Percentiles rank a stretch among this genome's conserved stretches.
Conservation (phyloP, 2,797 vertebrate species). For the Vipera ursinii region DNA sequence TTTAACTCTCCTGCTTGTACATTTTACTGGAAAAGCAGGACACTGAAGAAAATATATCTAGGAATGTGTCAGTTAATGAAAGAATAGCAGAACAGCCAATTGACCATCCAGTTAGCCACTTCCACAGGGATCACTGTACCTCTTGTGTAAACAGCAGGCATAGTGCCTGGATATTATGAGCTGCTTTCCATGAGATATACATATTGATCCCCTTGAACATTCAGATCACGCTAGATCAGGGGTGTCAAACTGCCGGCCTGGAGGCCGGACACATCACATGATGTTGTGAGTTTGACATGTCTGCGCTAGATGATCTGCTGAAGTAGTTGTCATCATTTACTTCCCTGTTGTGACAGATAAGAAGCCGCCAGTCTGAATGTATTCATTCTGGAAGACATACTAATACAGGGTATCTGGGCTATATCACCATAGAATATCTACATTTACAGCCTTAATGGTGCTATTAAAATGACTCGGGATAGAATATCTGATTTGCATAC, state of each 20-base stretch:
- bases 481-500: neutral
- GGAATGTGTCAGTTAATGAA: neutral
- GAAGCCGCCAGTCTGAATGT: neutral
- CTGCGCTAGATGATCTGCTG: neutral
- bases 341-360: neutral
- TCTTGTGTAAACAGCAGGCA: neutral
- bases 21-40: neutral
- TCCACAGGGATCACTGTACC: neutral
- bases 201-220: too few species aligned
- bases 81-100: neutral
- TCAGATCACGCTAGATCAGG: neutral
- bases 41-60: neutral
- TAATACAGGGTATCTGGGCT: neutral
- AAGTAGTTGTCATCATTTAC: neutral
- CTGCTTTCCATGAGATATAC: neutral
- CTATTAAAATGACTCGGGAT: neutral
- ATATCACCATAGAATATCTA: neutral
- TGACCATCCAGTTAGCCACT: neutral
- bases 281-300: too few species aligned
- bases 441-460: neutral
- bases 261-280: too few species aligned
- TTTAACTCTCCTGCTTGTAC: neutral
- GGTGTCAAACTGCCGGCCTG: too few species aligned
- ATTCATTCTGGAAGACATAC: neutral
- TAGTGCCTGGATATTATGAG: neutral